Evolutionary conservation across 2,113 vertebrate genomes (phyloP), one percentile per base, ranked within the genome.

Genomic region (Macroglossus sobrinus): DNA sequence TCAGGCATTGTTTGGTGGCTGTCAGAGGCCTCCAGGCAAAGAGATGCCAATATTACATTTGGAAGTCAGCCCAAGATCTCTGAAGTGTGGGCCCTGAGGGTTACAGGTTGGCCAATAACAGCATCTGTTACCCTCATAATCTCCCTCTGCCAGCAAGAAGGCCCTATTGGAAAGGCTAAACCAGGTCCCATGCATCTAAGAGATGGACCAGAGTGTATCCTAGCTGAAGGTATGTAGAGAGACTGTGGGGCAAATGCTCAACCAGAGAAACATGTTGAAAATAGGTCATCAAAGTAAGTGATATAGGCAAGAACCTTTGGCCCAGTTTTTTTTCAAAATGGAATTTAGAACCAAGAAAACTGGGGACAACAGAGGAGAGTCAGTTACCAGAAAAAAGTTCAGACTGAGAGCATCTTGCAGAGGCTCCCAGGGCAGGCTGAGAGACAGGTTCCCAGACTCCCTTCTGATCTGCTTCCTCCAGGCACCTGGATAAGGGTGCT

Each of bases 171-270:
- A 64, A 64, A 66, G 79, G 38, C 38, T 66, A 1, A 3, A 1
- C 43, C 53, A 12, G 35, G 35, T 43, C 69, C 18, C 5, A 0
- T 0, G 8, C 55, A 3, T 28, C 45, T 30, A 6, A 43, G 68
- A n/a, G 76, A 71, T 63, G 53, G 53, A 64, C 40, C 50, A 26
- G 21, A 35, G 71, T 13, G 19, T 14, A 35, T 33, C 38, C 40
- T 26, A 0, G 38, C 24, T 68, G 24, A 3, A 28, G 35, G 33
- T 57, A 33, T 2, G 24, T 12, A 40, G 59, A 40, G 33, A 88
- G 30, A 19, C 55, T 7, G 0, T 6, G 33, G 40, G 33, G 43
- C 66, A 19, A 33, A 53, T 30, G 24, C 15, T 21, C 3, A 2
- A 24, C 15, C 12, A 38, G 21, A 64, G 71, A 71, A 79, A 33